phyloP scores from a whole-genome alignment of 2,888 invertebrate genomes.

The Carabus problematicus region DNA sequence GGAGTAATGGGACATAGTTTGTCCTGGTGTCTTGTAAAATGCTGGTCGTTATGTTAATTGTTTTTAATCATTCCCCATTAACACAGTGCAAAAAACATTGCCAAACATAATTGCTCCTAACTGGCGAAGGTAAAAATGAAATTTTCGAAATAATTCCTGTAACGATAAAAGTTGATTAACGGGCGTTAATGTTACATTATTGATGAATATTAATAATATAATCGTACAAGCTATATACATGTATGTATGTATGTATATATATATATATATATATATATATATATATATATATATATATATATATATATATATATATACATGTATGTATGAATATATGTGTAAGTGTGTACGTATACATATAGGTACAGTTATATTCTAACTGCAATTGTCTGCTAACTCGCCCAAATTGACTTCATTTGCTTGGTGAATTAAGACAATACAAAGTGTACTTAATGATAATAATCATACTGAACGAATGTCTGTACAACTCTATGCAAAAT shows the following conservation, averaged over 20 bases:
- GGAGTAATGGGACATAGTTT: conserved; percentile 28
- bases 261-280: too few relatives aligned
- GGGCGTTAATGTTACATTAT: too few relatives aligned
- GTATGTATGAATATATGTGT: too few relatives aligned
- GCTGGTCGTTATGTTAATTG: conserved; percentile 40
- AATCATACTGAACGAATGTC: conserved; percentile 27
- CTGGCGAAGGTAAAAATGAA: conserved; percentile 6
- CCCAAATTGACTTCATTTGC: conserved; percentile 36
- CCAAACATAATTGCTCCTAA: conserved; percentile 28
- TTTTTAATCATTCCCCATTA: conserved; percentile 7
- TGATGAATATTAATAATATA: too few relatives aligned
- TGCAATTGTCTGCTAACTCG: background rate
- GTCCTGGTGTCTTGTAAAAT: conserved; percentile 28
- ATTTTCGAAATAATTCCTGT: too few relatives aligned
- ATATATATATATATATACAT: too few relatives aligned
- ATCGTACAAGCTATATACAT: too few relatives aligned
- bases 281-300: too few relatives aligned
- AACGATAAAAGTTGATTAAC: too few relatives aligned
- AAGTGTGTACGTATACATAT: too few relatives aligned
- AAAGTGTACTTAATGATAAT: conserved; percentile 24
- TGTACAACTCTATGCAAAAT: conserved; percentile 31
- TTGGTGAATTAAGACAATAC: conserved; percentile 35
- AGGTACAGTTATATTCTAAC: too few relatives aligned
- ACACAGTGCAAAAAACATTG: conserved; percentile 20
- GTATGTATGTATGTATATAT: too few relatives aligned